phyloP scores from a whole-genome alignment of 2,797 vertebrate species.

The Hyperoplus lanceolatus region DNA sequence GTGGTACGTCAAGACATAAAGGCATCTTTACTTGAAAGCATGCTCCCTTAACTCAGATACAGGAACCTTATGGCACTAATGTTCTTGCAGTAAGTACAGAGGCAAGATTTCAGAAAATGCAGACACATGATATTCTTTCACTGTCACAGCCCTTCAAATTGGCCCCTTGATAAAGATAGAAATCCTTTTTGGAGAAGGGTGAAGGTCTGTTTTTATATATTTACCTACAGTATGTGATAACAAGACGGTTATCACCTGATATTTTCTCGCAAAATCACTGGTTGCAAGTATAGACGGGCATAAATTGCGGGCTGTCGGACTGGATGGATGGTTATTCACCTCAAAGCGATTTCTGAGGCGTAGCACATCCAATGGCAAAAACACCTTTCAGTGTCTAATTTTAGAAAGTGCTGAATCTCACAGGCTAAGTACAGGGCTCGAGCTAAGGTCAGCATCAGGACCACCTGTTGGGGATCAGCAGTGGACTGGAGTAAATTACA shows the following conservation, averaged over 20 bases:
- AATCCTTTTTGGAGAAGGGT: slow-evolving; percentile 50
- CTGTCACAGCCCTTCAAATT: slow-evolving; percentile 41
- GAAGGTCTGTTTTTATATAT: slow-evolving; percentile 58
- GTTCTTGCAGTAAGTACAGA: background rate
- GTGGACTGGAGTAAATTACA: slow-evolving; percentile 77
- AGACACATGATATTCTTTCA: slow-evolving; percentile 3
- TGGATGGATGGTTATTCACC: slow-evolving; percentile 57
- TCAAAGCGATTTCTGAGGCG: slow-evolving; percentile 59
- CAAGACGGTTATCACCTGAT: slow-evolving; percentile 56
- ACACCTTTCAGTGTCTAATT: slow-evolving; percentile 64
- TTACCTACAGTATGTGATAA: slow-evolving; percentile 49
- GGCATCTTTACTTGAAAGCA: slow-evolving; percentile 4
- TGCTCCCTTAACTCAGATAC: background rate
- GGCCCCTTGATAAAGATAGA: slow-evolving; percentile 44
- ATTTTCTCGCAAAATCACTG: slow-evolving; percentile 75
- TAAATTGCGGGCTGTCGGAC: slow-evolving; percentile 74
- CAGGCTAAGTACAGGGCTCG: slow-evolving; percentile 63
- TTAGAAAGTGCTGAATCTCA: slow-evolving; percentile 79
- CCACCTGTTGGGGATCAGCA: slow-evolving; percentile 74
- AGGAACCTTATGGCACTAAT: background rate
- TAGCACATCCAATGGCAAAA: slow-evolving; percentile 52
- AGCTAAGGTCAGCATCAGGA: slow-evolving; percentile 67
- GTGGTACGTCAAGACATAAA: background rate
- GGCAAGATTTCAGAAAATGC: slow-evolving; percentile 29
- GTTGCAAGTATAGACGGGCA: slow-evolving; percentile 66